phyloP scores from a whole-genome alignment of 2,797 vertebrate species.

The Trematomus bernacchii region DNA sequence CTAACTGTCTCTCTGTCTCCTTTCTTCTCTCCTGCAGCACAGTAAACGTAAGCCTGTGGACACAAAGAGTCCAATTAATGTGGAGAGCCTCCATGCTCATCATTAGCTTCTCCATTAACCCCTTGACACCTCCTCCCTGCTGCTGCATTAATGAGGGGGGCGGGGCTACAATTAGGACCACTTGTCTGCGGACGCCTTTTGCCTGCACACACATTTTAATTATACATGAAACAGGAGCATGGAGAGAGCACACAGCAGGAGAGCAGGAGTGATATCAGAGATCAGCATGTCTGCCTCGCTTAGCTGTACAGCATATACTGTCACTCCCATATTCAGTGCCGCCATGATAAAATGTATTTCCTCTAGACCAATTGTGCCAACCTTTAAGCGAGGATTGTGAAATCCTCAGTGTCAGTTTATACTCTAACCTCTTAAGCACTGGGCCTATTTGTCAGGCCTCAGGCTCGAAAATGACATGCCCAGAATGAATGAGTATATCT shows the following conservation, averaged over 20 bases:
- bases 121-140: constrained; percentile 36
- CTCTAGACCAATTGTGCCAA: too few relatives aligned
- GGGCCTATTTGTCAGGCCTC: too few relatives aligned
- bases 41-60: constrained; percentile 42
- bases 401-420: too few relatives aligned
- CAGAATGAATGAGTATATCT: too few relatives aligned
- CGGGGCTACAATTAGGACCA: constrained; percentile 31
- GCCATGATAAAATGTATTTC: too few relatives aligned
- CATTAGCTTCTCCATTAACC: constrained; percentile 69
- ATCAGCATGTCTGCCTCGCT: background rate
- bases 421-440: too few relatives aligned
- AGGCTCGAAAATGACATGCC: too few relatives aligned
- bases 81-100: constrained; percentile 36
- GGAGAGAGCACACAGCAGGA: background rate
- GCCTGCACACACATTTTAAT: constrained; percentile 50
- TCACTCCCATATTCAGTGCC: background rate
- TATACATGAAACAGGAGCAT: constrained; percentile 27
- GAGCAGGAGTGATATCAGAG: constrained; percentile 19
- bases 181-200: constrained; percentile 11
- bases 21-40: constrained; percentile 16
- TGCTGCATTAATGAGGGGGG: constrained; percentile 41
- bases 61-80: constrained; percentile 46
- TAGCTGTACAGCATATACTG: background rate
- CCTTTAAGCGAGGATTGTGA: too few relatives aligned
- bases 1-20: constrained; percentile 18